Conservation (phyloP, 1,140 invertebrate species). For the Drosophila suzukii region DNA sequence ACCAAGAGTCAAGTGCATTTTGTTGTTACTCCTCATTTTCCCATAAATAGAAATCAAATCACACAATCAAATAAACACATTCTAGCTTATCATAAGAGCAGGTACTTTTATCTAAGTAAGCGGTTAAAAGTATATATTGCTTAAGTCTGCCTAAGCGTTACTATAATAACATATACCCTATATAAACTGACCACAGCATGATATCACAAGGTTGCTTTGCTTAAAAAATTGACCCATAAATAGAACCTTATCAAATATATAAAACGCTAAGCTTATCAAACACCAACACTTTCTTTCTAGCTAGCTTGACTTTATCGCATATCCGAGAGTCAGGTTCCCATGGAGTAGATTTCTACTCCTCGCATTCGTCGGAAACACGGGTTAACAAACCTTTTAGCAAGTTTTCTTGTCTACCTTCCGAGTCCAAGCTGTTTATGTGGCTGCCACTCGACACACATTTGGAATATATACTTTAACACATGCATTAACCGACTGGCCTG, state of each 20-base stretch:
- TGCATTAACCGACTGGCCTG: slow-evolving; percentile 20
- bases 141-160: background rate
- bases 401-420: slow-evolving; percentile 11
- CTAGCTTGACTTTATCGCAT: slow-evolving; percentile 6
- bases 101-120: slow-evolving; percentile 1
- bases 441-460: slow-evolving; percentile 37
- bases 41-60: slow-evolving; percentile 20
- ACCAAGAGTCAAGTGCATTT: background rate
- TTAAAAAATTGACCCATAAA: slow-evolving; percentile 13
- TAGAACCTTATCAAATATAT: slow-evolving; percentile 33
- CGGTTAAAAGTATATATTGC: background rate
- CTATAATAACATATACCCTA: background rate
- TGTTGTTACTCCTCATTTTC: background rate
- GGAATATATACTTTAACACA: slow-evolving; percentile 5
- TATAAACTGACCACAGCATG: background rate
- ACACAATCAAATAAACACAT: background rate
- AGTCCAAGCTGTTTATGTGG: slow-evolving; percentile 15
- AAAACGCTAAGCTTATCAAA: slow-evolving; percentile 13
- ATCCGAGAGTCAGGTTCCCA: slow-evolving; percentile 28
- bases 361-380: slow-evolving; percentile 6
- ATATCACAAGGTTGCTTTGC: slow-evolving; percentile 2
- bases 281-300: slow-evolving; percentile 21
- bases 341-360: slow-evolving; percentile 13
- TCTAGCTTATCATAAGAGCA: background rate
- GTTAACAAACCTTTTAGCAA: slow-evolving; percentile 47